Conservation (phyloP, 2,888 invertebrate genomes). For the Lithosia quadra region DNA sequence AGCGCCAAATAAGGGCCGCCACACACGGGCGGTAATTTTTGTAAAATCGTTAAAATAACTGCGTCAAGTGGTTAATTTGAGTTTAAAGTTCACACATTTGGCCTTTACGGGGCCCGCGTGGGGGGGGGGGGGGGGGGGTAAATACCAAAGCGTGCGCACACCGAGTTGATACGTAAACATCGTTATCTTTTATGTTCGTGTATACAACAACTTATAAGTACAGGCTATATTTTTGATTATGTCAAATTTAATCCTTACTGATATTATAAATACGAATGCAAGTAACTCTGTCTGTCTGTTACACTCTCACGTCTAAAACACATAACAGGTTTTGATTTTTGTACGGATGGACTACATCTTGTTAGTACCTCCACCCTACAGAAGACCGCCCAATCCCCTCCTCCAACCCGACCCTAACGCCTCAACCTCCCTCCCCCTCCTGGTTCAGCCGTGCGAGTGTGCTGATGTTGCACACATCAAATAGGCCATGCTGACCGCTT, state of each 20-base stretch:
- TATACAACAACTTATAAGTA: not conserved
- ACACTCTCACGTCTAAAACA: no score
- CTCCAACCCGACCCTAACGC: no score
- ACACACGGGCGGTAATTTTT: slow-evolving; percentile 14
- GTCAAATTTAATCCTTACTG: not conserved
- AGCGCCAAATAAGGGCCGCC: slow-evolving; percentile 9
- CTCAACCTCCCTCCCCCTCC: no score
- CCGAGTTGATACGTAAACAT: slow-evolving; percentile 9
- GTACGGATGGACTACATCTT: no score
- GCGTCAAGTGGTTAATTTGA: slow-evolving; percentile 31
- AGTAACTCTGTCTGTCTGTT: no score
- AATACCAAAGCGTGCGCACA: slow-evolving; percentile 12
- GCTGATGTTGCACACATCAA: no score
- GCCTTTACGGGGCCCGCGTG: slow-evolving; percentile 28
- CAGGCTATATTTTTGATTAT: not conserved
- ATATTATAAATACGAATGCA: no score
- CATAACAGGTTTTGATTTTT: no score
- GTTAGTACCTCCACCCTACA: no score
- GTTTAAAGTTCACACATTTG: slow-evolving; percentile 48
- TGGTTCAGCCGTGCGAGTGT: no score
- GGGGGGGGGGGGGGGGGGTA: slow-evolving; percentile 9
- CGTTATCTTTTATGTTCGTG: not conserved
- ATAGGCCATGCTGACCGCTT: no score
- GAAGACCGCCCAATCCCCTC: no score
- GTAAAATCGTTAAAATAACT: slow-evolving; percentile 15